Evolutionary conservation across 1,140 invertebrate genomes (phyloP), one percentile per base, ranked within the genome.

Genomic region (Bicyclus anynana): DNA sequence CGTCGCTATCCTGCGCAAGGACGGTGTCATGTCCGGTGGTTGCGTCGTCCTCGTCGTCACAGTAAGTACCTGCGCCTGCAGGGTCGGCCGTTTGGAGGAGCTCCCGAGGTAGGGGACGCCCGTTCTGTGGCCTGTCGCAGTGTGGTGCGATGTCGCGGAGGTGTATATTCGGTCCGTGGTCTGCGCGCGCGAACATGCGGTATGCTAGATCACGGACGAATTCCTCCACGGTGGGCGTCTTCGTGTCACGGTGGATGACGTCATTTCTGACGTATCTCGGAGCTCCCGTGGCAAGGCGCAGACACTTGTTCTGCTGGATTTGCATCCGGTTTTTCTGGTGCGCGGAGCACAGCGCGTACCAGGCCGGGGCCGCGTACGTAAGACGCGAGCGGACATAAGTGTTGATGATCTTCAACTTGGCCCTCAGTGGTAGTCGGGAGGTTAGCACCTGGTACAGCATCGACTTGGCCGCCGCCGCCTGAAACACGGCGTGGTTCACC

Each of bases 351-450:
- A 67, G 46, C 1, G 53, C 48, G 44, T 53, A 67, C 67, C 64
- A 70, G 6, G 64, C 64, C 0, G 62, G 58, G 9, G 62, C 52
- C 23, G 64, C 64, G 38, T 67, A 67, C 13, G 59, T 71, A 0
- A 71, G 56, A 16, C 59, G 52, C 0, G 64, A 55, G 0, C 62
- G 48, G 12, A 71, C 26, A 38, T 67, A 65, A 0, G 48, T 35
- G 5, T 62, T 66, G 58, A 62, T 65, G 2, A 67, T 33, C n/a
- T 17, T 49, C 21, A 70, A 4, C 14, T 62, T 64, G 16, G 35
- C 38, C 4, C 35, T 40, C 0, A 60, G 3, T 0, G 44, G 50
- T 2, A 62, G 38, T 27, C 17, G 7, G 9, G 51, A 40, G 23
- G 18, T 1, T 0, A 56, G 14, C 12, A 56, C 33, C 12, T 29